These are phyloP conservation scores for Benthochromis sp. DNA, from an alignment of 2,113 vertebrate genomes.

Conservation along the genomic window DNA sequence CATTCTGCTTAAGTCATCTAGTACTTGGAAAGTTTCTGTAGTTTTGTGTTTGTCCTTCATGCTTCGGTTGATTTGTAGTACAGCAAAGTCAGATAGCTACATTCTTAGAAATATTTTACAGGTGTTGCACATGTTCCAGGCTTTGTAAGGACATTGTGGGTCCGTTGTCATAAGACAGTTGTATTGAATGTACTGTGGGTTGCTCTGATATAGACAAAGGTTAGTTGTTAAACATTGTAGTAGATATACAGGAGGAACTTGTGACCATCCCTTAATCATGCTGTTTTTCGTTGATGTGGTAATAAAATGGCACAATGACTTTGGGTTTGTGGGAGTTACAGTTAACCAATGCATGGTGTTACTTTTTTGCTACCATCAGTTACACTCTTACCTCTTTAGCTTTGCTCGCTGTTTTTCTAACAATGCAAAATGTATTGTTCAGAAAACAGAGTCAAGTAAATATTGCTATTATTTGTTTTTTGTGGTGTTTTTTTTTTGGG, in stretches of 20 bases:
- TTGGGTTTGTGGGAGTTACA: background rate
- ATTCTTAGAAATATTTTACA: background rate
- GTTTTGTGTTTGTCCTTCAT: background rate
- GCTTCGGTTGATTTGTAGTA: background rate
- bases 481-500: accelerated
- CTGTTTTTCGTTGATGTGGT: background rate
- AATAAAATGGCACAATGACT: background rate
- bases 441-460: background rate
- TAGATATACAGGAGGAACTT: background rate
- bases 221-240: background rate
- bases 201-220: background rate
- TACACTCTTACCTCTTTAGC: background rate
- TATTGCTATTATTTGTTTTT: background rate
- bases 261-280: background rate
- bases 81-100: background rate
- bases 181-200: background rate
- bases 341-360: background rate
- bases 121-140: background rate
- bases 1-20: background rate
- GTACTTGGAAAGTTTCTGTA: background rate
- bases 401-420: background rate
- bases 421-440: background rate
- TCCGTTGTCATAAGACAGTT: background rate
- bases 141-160: background rate
- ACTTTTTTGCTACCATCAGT: background rate